Evolutionary conservation across 2,113 vertebrate species (phyloP).

Genomic region (Gila orcuttii): DNA sequence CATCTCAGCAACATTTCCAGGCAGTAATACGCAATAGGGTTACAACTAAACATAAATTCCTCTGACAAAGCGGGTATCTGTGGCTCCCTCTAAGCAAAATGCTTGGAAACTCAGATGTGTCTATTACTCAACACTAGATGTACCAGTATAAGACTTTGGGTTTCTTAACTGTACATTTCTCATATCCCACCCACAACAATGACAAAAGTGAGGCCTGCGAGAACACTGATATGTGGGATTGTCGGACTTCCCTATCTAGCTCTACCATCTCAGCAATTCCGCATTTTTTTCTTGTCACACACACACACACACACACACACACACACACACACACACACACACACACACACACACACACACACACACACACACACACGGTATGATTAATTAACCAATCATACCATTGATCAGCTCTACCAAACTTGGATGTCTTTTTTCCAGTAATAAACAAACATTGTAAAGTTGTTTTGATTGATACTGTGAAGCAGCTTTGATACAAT

Average conservation of each 20-base stretch:
- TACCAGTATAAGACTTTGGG: not conserved
- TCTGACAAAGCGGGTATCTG: slow-evolving; percentile 9
- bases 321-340: no score
- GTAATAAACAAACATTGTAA: no score
- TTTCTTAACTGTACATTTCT: not conserved
- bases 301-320: no score
- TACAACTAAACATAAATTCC: slow-evolving; percentile 4
- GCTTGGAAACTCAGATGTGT: slow-evolving; percentile 5
- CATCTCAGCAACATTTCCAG: slow-evolving; percentile 2
- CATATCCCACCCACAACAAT: not conserved
- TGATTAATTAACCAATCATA: no score
- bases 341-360: no score
- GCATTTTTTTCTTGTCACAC: not conserved
- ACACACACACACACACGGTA: no score
- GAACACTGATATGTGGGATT: slow-evolving; percentile 4
- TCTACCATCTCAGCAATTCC: not conserved
- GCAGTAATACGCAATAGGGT: slow-evolving; percentile 11
- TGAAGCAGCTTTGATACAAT: no score
- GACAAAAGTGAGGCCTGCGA: not conserved
- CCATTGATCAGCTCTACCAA: no score
- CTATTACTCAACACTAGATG: not conserved
- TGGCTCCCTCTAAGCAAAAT: slow-evolving; percentile 5
- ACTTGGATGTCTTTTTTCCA: no score
- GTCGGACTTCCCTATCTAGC: not conserved
- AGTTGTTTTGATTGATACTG: no score